These are phyloP conservation scores for Brachionus asplanchnoidis DNA, from an alignment of 1,140 invertebrate species.

Conservation along the genomic window DNA sequence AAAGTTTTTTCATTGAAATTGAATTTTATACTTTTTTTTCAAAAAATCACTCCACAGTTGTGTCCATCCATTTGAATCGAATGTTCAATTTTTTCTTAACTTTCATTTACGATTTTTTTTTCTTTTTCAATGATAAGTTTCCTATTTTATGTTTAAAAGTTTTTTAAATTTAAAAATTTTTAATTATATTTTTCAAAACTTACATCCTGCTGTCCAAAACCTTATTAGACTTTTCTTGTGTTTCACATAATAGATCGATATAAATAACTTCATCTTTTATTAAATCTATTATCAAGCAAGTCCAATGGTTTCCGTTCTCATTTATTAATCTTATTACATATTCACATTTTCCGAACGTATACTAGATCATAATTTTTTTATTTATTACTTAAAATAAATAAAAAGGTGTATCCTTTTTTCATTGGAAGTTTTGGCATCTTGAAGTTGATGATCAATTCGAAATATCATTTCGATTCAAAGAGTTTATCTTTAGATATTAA, in stretches of 20 bases:
- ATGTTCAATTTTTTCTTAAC: background rate
- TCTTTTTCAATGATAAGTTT: background rate
- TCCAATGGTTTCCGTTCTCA: background rate
- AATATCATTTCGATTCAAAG: too few relatives aligned
- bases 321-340: background rate
- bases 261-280: too few relatives aligned
- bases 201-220: too few relatives aligned
- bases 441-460: too few relatives aligned
- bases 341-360: background rate
- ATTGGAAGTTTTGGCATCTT: too few relatives aligned
- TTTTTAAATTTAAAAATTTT: background rate
- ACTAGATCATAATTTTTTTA: too few relatives aligned
- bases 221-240: too few relatives aligned
- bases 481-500: too few relatives aligned
- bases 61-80: background rate
- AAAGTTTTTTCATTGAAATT: background rate
- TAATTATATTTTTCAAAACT: background rate
- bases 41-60: background rate
- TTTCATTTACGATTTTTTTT: background rate
- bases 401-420: too few relatives aligned
- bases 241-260: too few relatives aligned
- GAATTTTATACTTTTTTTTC: background rate
- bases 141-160: background rate
- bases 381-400: too few relatives aligned
- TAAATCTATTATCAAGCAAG: background rate